Percentiles rank a stretch among this genome's conserved stretches.
Evolutionary conservation across 2,888 invertebrate species (phyloP).

Genomic region (Caenorhabditis uteleia): DNA sequence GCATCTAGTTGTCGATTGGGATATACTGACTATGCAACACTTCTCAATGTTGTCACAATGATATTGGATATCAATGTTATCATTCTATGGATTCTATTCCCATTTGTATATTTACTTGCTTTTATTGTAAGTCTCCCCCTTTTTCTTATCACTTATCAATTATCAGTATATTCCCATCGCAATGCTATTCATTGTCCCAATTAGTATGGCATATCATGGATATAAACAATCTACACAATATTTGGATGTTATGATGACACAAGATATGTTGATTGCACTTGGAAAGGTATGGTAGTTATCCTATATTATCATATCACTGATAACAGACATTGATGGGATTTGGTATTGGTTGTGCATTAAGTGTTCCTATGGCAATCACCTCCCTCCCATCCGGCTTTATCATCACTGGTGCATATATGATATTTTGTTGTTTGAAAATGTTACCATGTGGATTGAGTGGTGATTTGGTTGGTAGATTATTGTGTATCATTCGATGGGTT

Average conservation of each 20-base stretch:
- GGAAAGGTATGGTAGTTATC: neutral
- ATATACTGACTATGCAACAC: slow-evolving; percentile 19
- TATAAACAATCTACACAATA: slow-evolving; percentile 8
- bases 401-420: slow-evolving; percentile 7
- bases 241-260: slow-evolving; percentile 11
- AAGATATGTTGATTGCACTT: slow-evolving; percentile 2
- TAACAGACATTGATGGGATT: neutral
- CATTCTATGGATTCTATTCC: slow-evolving; percentile 18
- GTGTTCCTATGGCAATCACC: slow-evolving; percentile 15
- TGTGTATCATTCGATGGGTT: slow-evolving; percentile 27
- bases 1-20: slow-evolving; percentile 28
- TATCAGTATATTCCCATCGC: slow-evolving; percentile 24
- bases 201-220: slow-evolving; percentile 11
- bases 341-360: slow-evolving; percentile 4
- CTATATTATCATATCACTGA: neutral
- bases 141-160: neutral
- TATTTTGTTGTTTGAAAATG: slow-evolving; percentile 10
- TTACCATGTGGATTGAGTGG: slow-evolving; percentile 20
- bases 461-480: slow-evolving; percentile 7
- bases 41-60: slow-evolving; percentile 11
- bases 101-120: slow-evolving; percentile 24
- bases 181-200: slow-evolving; percentile 14
- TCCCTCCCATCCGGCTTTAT: slow-evolving; percentile 18
- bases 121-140: slow-evolving; percentile 5
- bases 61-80: slow-evolving; percentile 25